Base-by-base conservation (phyloP, 2,797 vertebrate genomes). In the Acanthis flammea region DNA sequence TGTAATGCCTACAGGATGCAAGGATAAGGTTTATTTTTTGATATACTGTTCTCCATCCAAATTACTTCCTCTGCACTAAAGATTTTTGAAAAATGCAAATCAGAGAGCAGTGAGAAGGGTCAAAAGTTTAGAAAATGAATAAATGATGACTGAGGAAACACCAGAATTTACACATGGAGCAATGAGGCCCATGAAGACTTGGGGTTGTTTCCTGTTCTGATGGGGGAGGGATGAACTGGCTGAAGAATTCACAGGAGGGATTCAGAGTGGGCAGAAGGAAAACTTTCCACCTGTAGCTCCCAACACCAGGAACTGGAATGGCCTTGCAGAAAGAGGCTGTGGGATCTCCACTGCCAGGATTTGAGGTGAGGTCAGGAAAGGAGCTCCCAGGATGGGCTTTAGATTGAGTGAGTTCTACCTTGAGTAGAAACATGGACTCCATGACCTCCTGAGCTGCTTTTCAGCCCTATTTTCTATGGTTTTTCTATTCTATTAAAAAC, bases 361-460 rank as follows among this genome's bases (percentile, higher is more conserved):
- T 16, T 24, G 85, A 89, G 76, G 44, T 0, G 60, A 94, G 90
- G 82, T 88, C 90, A 94, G 91, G 19, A 31, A 75, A 94, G 82
- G 58, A 72, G 79, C 88, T 95, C 82, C 81, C 90, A 95, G 96
- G 79, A 70, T 65, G 55, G 0, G n/a, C 39, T 86, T 93, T 23
- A 75, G 88, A 81, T 92, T 90, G 19, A 65, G 47, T 42, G 71
- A 55, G 61, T 80, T 94, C 86, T 95, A 86, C 96, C 93, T 86
- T 92, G 88, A 93, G 88, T 28, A 45, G 47, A 71, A 78, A 45
- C 47, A 66, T 95, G 95, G 79, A 83, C 74, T 91, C 41, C 25
- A 66, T 41, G 95, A 96, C 95, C 93, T 96, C 88, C 91, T 95
- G 96, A 95, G 95, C 90, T 95, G 94, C 91, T 95, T 95, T 85